Evolutionary conservation across 53 echinoderm and acorn worm species (phyloP).

Genomic region (Paelopatides confundens): DNA sequence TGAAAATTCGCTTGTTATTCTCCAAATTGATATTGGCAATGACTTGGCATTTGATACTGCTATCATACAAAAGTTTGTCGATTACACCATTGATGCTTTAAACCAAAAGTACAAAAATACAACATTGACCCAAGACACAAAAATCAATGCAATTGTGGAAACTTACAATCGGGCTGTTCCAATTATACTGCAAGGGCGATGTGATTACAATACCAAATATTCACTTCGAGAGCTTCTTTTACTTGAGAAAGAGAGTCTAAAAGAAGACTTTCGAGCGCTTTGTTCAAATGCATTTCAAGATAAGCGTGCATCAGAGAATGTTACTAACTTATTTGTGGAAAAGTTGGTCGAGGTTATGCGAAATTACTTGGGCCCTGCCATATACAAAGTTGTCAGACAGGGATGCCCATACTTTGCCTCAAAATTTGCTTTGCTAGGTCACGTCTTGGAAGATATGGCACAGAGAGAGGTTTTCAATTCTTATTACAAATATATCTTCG

Average conservation of each 20-base stretch:
- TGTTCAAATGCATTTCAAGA: slow-evolving; percentile 25
- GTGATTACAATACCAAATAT: not conserved
- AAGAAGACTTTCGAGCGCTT: slow-evolving; percentile 4
- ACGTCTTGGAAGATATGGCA: slow-evolving; percentile 2
- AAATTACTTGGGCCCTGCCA: not conserved
- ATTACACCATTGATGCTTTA: not conserved
- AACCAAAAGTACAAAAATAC: not conserved
- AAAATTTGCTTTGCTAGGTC: not conserved
- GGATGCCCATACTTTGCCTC: not conserved
- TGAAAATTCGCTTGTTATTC: not conserved
- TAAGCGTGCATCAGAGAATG: not conserved
- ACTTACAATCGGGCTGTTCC: slow-evolving; percentile 7
- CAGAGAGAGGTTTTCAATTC: not conserved
- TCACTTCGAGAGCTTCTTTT: slow-evolving; percentile 13
- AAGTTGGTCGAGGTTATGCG: not conserved
- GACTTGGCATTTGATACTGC: slow-evolving; percentile 31
- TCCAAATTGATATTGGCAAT: not conserved
- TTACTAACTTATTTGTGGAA: not conserved
- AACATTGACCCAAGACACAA: slow-evolving; percentile 16
- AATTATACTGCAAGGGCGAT: not conserved
- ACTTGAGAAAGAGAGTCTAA: not conserved
- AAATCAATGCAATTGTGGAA: not conserved
- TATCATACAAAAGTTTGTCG: slow-evolving; percentile 18
- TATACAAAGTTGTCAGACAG: not conserved
- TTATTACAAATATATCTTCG: not conserved